Percentiles rank a stretch among this genome's conserved stretches.
Evolutionary conservation across 2,888 invertebrate genomes (phyloP).

Genomic region (Cataglyphis rosenhaueri): DNA sequence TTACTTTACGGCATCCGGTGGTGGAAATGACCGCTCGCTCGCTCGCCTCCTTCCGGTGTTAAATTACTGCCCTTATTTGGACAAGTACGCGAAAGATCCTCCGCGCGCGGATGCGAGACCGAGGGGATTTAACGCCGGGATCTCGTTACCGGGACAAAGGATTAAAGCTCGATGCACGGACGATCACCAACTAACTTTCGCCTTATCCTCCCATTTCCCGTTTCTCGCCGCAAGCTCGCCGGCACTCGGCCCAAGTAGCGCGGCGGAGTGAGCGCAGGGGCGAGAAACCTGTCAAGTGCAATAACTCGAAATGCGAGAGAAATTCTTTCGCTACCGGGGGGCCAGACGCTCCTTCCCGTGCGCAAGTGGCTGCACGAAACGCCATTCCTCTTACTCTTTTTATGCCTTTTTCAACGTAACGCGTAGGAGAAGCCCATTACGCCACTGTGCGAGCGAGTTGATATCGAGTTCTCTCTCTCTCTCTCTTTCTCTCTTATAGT

Average conservation of each 20-base stretch:
- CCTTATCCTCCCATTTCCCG: constrained; percentile 58
- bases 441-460: constrained; percentile 27
- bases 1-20: not conserved
- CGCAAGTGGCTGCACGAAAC: constrained; percentile 45
- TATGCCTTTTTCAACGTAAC: constrained; percentile 34
- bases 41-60: constrained; percentile 35
- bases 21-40: constrained; percentile 43
- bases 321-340: constrained; percentile 39
- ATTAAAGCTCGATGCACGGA: constrained; percentile 57
- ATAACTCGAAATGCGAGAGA: constrained; percentile 57
- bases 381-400: constrained; percentile 34
- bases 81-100: constrained; percentile 53
- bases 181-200: constrained; percentile 60
- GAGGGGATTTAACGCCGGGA: constrained; percentile 50
- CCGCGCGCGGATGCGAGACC: constrained; percentile 53
- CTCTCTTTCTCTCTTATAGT: not conserved
- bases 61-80: constrained; percentile 53
- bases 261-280: constrained; percentile 41
- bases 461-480: constrained; percentile 17
- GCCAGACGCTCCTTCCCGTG: constrained; percentile 20
- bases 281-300: constrained; percentile 55
- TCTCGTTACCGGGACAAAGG: constrained; percentile 55
- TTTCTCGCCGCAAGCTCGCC: constrained; percentile 54
- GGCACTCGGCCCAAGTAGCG: constrained; percentile 34
- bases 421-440: constrained; percentile 49